A percentile compares a stretch with the other conserved stretches of the same genome.
These are phyloP conservation scores for Acanthopagrus latus DNA, from an alignment of 2,797 vertebrate genomes.

Conservation along the genomic window DNA sequence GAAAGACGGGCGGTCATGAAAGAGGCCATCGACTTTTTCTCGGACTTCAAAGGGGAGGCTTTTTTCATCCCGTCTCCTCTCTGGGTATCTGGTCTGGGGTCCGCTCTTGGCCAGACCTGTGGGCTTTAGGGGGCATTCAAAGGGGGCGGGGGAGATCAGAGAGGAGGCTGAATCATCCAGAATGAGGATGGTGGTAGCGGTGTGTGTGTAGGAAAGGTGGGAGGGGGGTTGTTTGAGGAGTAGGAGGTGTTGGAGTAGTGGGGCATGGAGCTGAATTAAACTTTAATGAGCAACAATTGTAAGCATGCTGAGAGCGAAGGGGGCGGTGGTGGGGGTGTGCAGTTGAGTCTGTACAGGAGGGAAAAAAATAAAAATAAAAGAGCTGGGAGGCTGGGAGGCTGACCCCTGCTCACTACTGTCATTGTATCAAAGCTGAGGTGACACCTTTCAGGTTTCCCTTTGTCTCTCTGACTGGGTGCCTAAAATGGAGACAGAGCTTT, in stretches of 20 bases:
- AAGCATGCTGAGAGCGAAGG: slow-evolving; percentile 80
- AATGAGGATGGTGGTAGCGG: slow-evolving; percentile 69
- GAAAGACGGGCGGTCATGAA: slow-evolving; percentile 88
- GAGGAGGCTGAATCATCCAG: slow-evolving; percentile 84
- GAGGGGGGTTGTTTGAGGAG: slow-evolving; percentile 68
- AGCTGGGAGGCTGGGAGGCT: slow-evolving; percentile 62
- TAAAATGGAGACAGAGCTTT: slow-evolving; percentile 75
- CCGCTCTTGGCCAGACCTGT: slow-evolving; percentile 84
- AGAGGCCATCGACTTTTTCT: slow-evolving; percentile 89
- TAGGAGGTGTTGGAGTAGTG: slow-evolving; percentile 76
- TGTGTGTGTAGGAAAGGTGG: slow-evolving; percentile 55
- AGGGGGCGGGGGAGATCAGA: slow-evolving; percentile 84
- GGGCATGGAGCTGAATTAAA: slow-evolving; percentile 84
- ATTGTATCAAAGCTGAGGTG: slow-evolving; percentile 78
- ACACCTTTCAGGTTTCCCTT: slow-evolving; percentile 79
- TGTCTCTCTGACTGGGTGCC: slow-evolving; percentile 64
- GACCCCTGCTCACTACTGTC: slow-evolving; percentile 67
- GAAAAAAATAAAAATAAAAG: slow-evolving; percentile 65
- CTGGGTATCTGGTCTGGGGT: slow-evolving; percentile 83
- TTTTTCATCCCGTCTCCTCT: slow-evolving; percentile 84
- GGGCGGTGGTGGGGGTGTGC: slow-evolving; percentile 41
- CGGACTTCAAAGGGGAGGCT: slow-evolving; percentile 85
- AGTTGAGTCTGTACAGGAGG: slow-evolving; percentile 46
- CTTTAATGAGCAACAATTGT: slow-evolving; percentile 90
- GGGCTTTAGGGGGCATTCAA: slow-evolving; percentile 87